Evolutionary conservation across 2,113 vertebrate species (phyloP), one percentile per base, ranked within the genome.

Genomic region (Bucco capensis): DNA sequence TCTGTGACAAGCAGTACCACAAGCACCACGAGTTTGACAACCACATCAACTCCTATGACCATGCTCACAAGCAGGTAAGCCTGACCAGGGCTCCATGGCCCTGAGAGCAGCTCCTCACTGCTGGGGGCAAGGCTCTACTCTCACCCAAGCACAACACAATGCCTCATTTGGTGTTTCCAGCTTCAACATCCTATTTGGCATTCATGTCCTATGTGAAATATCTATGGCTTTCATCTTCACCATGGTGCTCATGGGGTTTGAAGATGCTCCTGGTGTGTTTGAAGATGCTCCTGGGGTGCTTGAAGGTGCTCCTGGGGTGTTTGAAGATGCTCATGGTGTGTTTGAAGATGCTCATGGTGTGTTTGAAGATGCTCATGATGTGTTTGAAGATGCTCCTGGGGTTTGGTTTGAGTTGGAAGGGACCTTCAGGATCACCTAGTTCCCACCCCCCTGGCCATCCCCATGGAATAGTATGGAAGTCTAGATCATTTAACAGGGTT

Each of bases 11-110:
- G 96, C 99, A 99, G 98, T 99, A 99, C 96, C 98, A 99, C 97
- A 98, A 99, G 96, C 99, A 99, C 97, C 98, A 99, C 88, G 99
- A 99, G 94, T 99, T 99, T 98, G 99, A 99, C 98, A 99, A 99
- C 98, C 99, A 99, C 97, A 99, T 99, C 97, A 99, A 99, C 98
- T 99, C 99, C 95, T 99, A 99, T 2, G 99, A 99, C 97, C 99
- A 99, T 30, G 99, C 99, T 84, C 99, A 99, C 98, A 99, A 99
- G 91, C 99, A 99, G 99, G 99, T 99, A 98, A 97, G 96, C 23
- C 67, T 88, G 75, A 88, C 58, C 83, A 89, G 73, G 21, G 14
- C 58, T 49, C 0, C 47, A 13, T 7, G 1, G 60, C 14, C 50
- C 50, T 31, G 6, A 13, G 17, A 2, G 2, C 31, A 49, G 24